Conservation (phyloP, 1,140 invertebrate genomes). For the Pogonomyrmex californicus region DNA sequence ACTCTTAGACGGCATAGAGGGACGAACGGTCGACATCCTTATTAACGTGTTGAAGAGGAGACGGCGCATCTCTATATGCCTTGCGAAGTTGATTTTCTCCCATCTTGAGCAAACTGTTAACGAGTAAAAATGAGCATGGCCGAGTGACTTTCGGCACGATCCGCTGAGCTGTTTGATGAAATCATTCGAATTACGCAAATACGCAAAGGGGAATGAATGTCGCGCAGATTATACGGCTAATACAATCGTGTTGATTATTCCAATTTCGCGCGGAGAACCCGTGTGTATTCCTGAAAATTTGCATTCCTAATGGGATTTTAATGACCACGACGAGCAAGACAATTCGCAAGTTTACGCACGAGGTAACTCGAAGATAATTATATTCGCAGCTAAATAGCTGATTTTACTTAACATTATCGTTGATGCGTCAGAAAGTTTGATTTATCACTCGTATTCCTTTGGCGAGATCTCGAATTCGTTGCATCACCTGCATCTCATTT, state of each 20-base stretch:
- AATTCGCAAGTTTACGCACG: conserved; percentile 29
- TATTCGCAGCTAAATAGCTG: conserved; percentile 9
- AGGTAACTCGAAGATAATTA: conserved; percentile 7
- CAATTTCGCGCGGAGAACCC: conserved; percentile 27
- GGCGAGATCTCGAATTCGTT: neutral
- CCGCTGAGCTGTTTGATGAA: conserved; percentile 23
- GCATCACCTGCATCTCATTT: neutral
- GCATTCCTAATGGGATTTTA: conserved; percentile 63
- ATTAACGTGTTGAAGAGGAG: conserved; percentile 41
- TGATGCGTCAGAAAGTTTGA: conserved; percentile 34
- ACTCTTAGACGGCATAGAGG: conserved; percentile 18
- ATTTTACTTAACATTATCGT: conserved; percentile 41
- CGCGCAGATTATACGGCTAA: conserved; percentile 49
- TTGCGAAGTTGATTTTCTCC: conserved; percentile 19
- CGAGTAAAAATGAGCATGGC: conserved; percentile 14
- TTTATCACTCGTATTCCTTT: neutral
- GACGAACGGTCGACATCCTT: conserved; percentile 25
- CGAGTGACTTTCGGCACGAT: neutral
- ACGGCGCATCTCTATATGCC: conserved; percentile 1
- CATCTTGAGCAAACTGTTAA: conserved; percentile 8
- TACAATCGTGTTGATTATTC: conserved; percentile 53
- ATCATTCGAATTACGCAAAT: conserved; percentile 34
- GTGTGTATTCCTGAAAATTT: conserved; percentile 45
- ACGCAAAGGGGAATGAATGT: conserved; percentile 18
- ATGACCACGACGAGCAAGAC: conserved; percentile 53